phyloP scores from a whole-genome alignment of 2,797 vertebrate species.

The Crypturellus tataupa region DNA sequence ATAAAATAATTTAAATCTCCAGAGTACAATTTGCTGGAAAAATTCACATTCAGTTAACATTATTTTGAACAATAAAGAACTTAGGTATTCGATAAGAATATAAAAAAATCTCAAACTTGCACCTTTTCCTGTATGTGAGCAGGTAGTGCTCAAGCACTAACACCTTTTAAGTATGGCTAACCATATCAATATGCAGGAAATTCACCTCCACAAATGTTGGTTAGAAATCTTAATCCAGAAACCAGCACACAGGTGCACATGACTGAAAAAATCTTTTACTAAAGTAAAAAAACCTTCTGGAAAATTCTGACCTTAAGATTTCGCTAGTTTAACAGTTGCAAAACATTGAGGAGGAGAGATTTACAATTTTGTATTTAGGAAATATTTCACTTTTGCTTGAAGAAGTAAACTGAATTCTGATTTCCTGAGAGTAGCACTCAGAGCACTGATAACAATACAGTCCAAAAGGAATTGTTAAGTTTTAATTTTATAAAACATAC shows the following conservation, averaged over 20 bases:
- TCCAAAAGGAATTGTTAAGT: not conserved
- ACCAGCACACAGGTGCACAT: not conserved
- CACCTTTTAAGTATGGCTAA: not conserved
- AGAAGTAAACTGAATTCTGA: not conserved
- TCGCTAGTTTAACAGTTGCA: not conserved
- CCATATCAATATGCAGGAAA: not conserved
- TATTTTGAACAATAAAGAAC: not conserved
- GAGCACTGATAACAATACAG: rapidly evolving
- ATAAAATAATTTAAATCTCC: conserved; percentile 13
- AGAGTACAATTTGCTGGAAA: not conserved
- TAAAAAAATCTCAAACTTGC: not conserved
- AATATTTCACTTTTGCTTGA: not conserved
- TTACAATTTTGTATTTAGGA: not conserved
- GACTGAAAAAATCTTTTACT: not conserved
- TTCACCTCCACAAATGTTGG: rapidly evolving
- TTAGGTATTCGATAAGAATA: not conserved
- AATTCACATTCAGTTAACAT: not conserved
- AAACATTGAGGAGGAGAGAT: not conserved
- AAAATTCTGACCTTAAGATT: not conserved
- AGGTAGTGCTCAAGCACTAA: not conserved
- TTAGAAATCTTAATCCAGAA: not conserved
- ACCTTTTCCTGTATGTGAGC: not conserved
- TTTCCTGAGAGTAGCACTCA: not conserved
- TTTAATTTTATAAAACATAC: not conserved
- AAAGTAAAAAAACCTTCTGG: not conserved